Conservation (phyloP, 2,113 vertebrate species). For the Emydura subglobosa region DNA sequence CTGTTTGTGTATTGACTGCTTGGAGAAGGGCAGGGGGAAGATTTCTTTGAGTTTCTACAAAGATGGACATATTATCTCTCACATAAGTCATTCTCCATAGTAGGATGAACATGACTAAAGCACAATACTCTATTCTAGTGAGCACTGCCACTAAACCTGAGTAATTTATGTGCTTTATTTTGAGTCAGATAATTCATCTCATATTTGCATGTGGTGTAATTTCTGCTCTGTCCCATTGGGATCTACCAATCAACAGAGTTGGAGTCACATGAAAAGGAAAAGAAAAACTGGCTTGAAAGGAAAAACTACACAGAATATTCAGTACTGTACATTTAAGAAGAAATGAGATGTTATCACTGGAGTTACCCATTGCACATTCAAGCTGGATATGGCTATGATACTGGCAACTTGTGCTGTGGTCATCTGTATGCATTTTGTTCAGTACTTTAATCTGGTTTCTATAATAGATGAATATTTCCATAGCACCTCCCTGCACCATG, state of each 20-base stretch:
- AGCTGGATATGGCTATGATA: neutral
- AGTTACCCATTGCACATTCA: neutral
- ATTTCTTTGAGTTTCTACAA: conserved; percentile 33
- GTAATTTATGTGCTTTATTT: neutral
- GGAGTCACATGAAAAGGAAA: neutral
- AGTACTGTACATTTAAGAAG: neutral
- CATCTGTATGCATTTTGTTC: neutral
- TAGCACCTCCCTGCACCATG: fast-evolving
- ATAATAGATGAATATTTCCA: neutral
- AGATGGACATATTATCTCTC: neutral
- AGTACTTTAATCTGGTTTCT: neutral
- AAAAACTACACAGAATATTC: neutral
- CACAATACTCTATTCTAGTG: neutral
- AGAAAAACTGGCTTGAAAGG: neutral
- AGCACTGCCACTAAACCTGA: neutral
- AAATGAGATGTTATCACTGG: neutral
- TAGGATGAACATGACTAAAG: neutral
- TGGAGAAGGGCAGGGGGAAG: neutral
- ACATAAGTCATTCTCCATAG: neutral
- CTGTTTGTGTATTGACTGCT: neutral
- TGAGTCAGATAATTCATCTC: conserved; percentile 26
- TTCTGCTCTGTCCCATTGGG: neutral
- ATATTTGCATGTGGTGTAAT: conserved; percentile 19
- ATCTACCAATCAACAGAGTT: neutral
- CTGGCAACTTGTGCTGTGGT: neutral